phyloP scores from a whole-genome alignment of 2,797 vertebrate genomes.

The Taenioides sp. region DNA sequence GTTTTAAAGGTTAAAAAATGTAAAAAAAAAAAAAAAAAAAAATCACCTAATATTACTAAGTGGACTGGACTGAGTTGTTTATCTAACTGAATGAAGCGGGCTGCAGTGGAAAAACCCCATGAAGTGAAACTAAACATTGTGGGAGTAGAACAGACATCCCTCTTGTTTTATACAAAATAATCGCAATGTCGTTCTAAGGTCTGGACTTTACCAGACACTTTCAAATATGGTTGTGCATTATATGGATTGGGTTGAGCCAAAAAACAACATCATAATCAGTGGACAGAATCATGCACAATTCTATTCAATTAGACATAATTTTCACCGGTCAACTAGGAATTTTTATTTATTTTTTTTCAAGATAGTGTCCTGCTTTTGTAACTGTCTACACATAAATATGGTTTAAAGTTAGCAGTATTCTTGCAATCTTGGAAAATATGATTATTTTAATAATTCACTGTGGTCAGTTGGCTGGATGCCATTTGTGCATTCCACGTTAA shows the following conservation, averaged over 20 bases:
- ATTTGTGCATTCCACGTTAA: neutral
- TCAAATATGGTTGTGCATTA: neutral
- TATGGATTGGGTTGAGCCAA: neutral
- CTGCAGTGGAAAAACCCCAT: slow-evolving; percentile 9
- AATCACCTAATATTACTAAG: too few relatives aligned
- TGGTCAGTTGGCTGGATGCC: neutral
- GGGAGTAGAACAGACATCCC: neutral
- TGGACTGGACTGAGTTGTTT: slow-evolving; percentile 24
- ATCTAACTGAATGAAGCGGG: slow-evolving; percentile 5
- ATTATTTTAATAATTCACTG: neutral
- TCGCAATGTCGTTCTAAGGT: neutral
- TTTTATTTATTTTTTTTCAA: too few relatives aligned
- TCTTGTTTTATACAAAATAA: neutral
- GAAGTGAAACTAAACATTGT: neutral
- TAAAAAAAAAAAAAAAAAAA: too few relatives aligned
- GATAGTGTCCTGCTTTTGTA: too few relatives aligned
- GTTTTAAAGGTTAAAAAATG: too few relatives aligned
- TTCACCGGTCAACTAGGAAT: too few relatives aligned
- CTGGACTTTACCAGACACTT: neutral
- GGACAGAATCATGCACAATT: neutral
- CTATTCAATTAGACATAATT: neutral
- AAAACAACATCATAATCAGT: neutral
- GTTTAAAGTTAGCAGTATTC: too few relatives aligned
- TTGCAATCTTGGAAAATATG: too few relatives aligned
- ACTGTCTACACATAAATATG: too few relatives aligned